Conservation (phyloP, 2,888 invertebrate genomes). For the Argyra leucocephala region DNA sequence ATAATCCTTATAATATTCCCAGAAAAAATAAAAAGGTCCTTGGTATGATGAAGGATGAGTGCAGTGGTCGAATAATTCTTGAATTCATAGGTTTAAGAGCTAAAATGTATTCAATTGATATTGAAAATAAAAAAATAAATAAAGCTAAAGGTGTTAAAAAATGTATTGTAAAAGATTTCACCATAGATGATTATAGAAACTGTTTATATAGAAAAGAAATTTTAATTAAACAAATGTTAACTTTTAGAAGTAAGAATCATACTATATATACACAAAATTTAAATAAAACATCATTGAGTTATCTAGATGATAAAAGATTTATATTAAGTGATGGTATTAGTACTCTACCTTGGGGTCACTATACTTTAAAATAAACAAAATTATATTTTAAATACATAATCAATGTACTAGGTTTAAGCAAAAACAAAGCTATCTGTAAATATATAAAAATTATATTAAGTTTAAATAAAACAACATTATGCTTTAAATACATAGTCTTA, state of each 20-base stretch:
- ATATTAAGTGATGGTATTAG: too few relatives aligned
- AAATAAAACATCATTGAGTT: constrained; percentile 11
- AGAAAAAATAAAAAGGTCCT: constrained; percentile 14
- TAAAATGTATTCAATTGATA: constrained; percentile 18
- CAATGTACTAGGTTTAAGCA: too few relatives aligned
- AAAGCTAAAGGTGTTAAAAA: constrained; percentile 18
- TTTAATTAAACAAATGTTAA: constrained; percentile 4
- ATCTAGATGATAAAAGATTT: neutral
- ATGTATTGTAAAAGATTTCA: constrained; percentile 1
- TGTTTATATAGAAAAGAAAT: constrained; percentile 16
- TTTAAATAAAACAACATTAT: too few relatives aligned
- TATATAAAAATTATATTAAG: too few relatives aligned
- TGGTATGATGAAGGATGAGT: constrained; percentile 18
- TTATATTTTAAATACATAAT: too few relatives aligned
- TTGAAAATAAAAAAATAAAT: constrained; percentile 10
- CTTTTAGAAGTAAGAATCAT: constrained; percentile 16
- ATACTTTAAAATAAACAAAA: too few relatives aligned
- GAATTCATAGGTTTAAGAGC: constrained; percentile 19
- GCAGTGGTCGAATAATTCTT: constrained; percentile 13
- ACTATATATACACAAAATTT: constrained; percentile 16
- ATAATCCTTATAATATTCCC: constrained; percentile 28
- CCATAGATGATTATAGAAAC: constrained; percentile 13
- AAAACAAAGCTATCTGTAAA: too few relatives aligned
- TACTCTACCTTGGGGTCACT: too few relatives aligned
- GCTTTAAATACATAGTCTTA: too few relatives aligned